phyloP scores from a whole-genome alignment of 2,113 vertebrate species.

The Pterocles orientalis region DNA sequence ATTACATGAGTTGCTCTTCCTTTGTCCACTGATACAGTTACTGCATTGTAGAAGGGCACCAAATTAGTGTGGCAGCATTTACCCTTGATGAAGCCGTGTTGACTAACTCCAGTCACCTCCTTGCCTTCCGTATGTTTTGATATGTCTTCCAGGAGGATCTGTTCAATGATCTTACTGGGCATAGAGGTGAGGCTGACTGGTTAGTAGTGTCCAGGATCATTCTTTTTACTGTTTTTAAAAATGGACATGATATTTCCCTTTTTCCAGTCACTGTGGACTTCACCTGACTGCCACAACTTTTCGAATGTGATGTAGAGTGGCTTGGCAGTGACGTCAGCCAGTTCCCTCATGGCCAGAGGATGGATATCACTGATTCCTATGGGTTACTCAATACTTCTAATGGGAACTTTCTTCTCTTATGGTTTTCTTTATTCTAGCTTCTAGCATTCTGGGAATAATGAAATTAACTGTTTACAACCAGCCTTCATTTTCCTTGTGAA shows the following conservation, averaged over 20 bases:
- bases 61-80: neutral
- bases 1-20: neutral
- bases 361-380: neutral
- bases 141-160: neutral
- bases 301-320: neutral
- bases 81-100: neutral
- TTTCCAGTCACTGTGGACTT: too few species aligned
- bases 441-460: neutral
- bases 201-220: too few species aligned
- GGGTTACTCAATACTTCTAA: neutral
- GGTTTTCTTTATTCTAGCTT: neutral
- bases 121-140: neutral
- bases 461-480: neutral
- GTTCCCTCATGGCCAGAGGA: neutral
- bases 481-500: neutral
- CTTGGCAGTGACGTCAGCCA: neutral
- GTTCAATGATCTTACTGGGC: too few species aligned
- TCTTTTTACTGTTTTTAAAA: too few species aligned
- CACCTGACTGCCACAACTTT: neutral
- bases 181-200: too few species aligned
- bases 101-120: neutral
- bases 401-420: neutral
- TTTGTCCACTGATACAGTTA: neutral
- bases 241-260: too few species aligned
- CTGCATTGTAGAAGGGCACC: neutral